phyloP scores from a whole-genome alignment of 92 coral and sea anemone species.

The Meandrina meandrites region DNA sequence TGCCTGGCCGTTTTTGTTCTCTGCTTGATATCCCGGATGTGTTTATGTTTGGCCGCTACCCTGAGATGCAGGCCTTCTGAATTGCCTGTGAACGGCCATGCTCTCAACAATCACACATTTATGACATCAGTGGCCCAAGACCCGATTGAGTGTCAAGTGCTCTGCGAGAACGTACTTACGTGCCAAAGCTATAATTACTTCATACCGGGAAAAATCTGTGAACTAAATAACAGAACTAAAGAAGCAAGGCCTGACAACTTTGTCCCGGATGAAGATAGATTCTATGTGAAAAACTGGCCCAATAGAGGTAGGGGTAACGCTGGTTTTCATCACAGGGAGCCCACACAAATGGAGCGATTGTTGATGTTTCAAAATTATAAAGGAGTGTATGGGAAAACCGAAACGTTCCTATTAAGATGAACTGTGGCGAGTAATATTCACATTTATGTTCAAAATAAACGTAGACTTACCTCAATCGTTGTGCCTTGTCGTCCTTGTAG shows the following conservation, averaged over 20 bases:
- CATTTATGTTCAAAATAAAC: no score
- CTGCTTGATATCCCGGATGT: not conserved
- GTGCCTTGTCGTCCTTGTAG: no score
- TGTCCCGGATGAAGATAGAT: not conserved
- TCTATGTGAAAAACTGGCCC: not conserved
- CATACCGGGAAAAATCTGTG: not conserved
- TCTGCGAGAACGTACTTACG: not conserved
- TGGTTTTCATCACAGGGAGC: no score
- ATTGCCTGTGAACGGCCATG: not conserved
- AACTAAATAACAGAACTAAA: not conserved
- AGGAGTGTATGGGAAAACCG: no score
- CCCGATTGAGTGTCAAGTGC: not conserved
- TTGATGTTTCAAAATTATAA: no score
- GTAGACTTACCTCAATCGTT: no score
- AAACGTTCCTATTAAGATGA: no score
- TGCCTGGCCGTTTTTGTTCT: not conserved
- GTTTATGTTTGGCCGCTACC: not conserved
- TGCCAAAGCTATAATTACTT: slow-evolving; percentile 10
- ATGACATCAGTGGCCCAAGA: not conserved
- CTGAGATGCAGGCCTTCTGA: not conserved
- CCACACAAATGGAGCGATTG: no score
- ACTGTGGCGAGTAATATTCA: no score
- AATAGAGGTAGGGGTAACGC: not conserved
- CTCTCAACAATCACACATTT: not conserved
- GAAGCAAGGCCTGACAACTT: not conserved